Conservation (phyloP, 1,140 invertebrate species). For the Carposina sasakii region DNA sequence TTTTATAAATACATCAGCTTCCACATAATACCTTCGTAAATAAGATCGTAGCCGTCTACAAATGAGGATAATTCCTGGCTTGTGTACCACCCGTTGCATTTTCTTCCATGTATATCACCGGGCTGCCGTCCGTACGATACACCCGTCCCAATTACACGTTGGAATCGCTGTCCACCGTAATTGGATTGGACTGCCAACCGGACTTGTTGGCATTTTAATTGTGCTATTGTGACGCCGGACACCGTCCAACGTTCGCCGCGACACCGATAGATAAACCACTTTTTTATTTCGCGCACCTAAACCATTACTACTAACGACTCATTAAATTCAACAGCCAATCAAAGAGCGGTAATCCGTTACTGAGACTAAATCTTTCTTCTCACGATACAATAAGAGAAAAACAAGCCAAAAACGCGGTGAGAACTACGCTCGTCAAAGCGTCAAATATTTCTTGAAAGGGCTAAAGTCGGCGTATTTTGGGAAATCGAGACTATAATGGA, state of each 20-base stretch:
- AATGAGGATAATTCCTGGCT: constrained; percentile 27
- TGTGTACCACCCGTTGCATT: constrained; percentile 15
- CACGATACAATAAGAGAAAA: constrained; percentile 32
- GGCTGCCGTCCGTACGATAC: constrained; percentile 40
- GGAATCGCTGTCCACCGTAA: constrained; percentile 69
- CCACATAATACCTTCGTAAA: no score
- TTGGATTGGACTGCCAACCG: constrained; percentile 66
- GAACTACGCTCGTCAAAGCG: constrained; percentile 39
- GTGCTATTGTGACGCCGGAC: constrained; percentile 67
- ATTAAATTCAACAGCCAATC: not conserved
- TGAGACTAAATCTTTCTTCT: constrained; percentile 23
- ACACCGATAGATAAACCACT: constrained; percentile 55
- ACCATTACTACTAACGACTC: not conserved
- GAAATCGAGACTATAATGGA: constrained; percentile 62
- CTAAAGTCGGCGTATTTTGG: constrained; percentile 48
- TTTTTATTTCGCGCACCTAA: constrained; percentile 44
- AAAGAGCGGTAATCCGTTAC: no score
- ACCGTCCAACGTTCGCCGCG: constrained; percentile 41
- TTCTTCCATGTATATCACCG: constrained; percentile 46
- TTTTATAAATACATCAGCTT: no score
- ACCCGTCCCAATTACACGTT: constrained; percentile 63
- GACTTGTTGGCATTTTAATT: constrained; percentile 73
- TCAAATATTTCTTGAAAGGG: constrained; percentile 59
- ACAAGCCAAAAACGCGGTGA: constrained; percentile 38
- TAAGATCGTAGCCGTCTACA: no score